Evolutionary conservation across 2,113 vertebrate genomes (phyloP).

Genomic region (Arenaria interpres): DNA sequence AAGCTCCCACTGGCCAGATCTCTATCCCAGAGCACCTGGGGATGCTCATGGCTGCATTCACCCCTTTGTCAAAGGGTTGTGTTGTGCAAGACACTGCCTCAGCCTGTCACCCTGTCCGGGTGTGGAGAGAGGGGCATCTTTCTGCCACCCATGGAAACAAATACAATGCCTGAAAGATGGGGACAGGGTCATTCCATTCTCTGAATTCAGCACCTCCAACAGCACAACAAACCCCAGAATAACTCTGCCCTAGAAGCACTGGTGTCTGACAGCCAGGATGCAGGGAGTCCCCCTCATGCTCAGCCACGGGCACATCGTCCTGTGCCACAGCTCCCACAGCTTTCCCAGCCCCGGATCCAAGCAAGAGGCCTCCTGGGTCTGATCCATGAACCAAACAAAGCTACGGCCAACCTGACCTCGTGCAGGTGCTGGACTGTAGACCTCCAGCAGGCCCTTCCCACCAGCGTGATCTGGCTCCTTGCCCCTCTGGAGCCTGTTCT

Average conservation of each 20-base stretch:
- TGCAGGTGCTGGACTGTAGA: background rate
- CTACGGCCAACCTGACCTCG: background rate
- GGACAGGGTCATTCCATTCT: background rate
- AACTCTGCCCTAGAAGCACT: background rate
- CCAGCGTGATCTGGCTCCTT: background rate
- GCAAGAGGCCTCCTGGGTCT: background rate
- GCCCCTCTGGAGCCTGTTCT: background rate
- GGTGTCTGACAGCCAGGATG: background rate
- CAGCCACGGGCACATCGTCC: rapidly evolving
- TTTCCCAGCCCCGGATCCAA: background rate
- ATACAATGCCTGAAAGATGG: background rate
- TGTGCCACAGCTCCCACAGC: background rate
- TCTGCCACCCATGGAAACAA: background rate
- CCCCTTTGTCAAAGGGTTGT: background rate
- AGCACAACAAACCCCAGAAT: background rate
- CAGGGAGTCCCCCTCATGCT: rapidly evolving
- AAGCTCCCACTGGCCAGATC: background rate
- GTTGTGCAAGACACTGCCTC: background rate
- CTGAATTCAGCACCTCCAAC: background rate
- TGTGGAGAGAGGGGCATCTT: background rate
- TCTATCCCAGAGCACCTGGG: background rate
- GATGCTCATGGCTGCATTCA: background rate
- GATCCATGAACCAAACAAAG: background rate
- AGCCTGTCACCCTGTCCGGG: background rate
- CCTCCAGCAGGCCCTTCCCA: background rate